These are phyloP conservation scores for Troides aeacus DNA, from an alignment of 2,888 invertebrate species.

Conservation along the genomic window DNA sequence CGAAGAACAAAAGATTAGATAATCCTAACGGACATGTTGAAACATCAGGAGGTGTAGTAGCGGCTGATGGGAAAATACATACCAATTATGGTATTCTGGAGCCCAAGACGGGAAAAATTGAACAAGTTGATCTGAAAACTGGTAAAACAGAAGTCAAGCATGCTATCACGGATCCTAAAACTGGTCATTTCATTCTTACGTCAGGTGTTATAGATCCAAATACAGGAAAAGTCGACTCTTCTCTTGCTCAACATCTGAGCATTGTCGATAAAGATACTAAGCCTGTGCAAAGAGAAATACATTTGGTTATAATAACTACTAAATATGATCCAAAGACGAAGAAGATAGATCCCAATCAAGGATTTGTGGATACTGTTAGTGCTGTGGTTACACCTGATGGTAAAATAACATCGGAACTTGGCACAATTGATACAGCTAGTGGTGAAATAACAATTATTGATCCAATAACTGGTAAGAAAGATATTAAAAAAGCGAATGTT, in stretches of 20 bases:
- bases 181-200: slow-evolving; percentile 77
- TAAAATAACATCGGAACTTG: slow-evolving; percentile 81
- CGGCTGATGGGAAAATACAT: slow-evolving; percentile 73
- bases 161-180: slow-evolving; percentile 76
- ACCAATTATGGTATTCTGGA: slow-evolving; percentile 79
- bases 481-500: slow-evolving; percentile 79
- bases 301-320: slow-evolving; percentile 81
- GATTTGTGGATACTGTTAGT: slow-evolving; percentile 77
- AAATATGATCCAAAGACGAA: slow-evolving; percentile 80
- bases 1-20: slow-evolving; percentile 78
- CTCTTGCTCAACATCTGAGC: slow-evolving; percentile 78
- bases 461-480: slow-evolving; percentile 72
- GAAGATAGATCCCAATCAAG: slow-evolving; percentile 68
- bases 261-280: slow-evolving; percentile 70
- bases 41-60: slow-evolving; percentile 71
- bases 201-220: slow-evolving; percentile 79
- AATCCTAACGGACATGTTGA: slow-evolving; percentile 78
- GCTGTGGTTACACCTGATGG: slow-evolving; percentile 79
- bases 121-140: slow-evolving; percentile 76
- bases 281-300: slow-evolving; percentile 72
- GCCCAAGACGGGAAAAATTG: slow-evolving; percentile 77
- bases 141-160: slow-evolving; percentile 80
- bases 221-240: slow-evolving; percentile 77
- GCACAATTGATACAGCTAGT: slow-evolving; percentile 82
- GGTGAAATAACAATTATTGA: slow-evolving; percentile 75